Conservation (phyloP, 1,140 invertebrate genomes). For the Kradibia gibbosae region DNA sequence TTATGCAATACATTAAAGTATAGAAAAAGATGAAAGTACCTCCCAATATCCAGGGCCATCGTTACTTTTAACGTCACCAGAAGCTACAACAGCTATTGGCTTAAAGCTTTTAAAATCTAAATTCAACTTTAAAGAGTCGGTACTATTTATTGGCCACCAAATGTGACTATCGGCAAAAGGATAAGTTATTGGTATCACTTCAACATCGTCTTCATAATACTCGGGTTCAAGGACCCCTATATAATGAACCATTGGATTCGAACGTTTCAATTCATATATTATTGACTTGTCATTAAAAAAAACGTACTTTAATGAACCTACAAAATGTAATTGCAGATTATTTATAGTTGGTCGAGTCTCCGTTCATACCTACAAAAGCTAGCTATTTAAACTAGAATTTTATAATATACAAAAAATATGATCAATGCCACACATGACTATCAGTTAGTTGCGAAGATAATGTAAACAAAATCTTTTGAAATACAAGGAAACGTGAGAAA, state of each 20-base stretch:
- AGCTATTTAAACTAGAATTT: too few relatives aligned
- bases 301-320: conserved; percentile 90
- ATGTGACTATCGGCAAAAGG: conserved; percentile 91
- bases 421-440: too few relatives aligned
- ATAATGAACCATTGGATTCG: conserved; percentile 87
- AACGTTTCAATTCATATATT: conserved; percentile 87
- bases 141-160: conserved; percentile 84
- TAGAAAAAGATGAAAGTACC: conserved; percentile 73
- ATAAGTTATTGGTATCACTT: conserved; percentile 92
- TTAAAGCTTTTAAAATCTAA: conserved; percentile 92
- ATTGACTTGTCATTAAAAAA: conserved; percentile 95
- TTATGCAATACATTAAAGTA: too few relatives aligned
- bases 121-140: conserved; percentile 81
- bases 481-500: too few relatives aligned
- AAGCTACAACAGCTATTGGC: conserved; percentile 87
- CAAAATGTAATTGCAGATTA: conserved; percentile 57
- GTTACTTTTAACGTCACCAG: conserved; percentile 82
- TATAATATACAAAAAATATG: too few relatives aligned
- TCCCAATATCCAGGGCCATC: conserved; percentile 88
- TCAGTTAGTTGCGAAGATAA: too few relatives aligned
- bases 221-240: conserved; percentile 86
- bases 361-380: too few relatives aligned
- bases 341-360: too few relatives aligned
- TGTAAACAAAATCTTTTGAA: too few relatives aligned
- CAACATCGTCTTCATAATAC: conserved; percentile 87